Conservation (phyloP, 2,888 invertebrate species). For the Cerastoderma edule region DNA sequence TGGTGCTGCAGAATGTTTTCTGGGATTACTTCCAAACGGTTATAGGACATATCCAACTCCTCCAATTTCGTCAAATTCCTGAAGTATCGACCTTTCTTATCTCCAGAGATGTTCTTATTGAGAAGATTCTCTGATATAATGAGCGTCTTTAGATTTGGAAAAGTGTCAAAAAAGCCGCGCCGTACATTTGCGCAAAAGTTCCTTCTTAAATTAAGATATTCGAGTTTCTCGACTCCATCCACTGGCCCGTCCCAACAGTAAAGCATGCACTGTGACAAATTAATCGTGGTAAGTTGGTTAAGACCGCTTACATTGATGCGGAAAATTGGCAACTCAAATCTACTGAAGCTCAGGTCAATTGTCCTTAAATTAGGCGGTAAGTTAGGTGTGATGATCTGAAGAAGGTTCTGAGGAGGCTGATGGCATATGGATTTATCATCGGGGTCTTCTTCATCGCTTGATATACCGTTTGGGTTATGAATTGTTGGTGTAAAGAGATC, state of each 20-base stretch:
- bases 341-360: slow-evolving; percentile 40
- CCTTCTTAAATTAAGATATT: slow-evolving; percentile 27
- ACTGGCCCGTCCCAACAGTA: slow-evolving; percentile 49
- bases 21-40: slow-evolving; percentile 30
- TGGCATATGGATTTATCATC: background rate
- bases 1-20: slow-evolving; percentile 17
- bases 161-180: slow-evolving; percentile 19
- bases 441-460: background rate
- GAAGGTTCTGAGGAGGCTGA: background rate
- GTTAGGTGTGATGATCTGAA: slow-evolving; percentile 18
- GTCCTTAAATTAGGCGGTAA: slow-evolving; percentile 34
- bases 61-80: slow-evolving; percentile 14
- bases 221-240: slow-evolving; percentile 29
- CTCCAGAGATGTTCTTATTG: slow-evolving; percentile 2
- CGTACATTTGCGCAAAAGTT: slow-evolving; percentile 34
- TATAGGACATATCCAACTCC: slow-evolving; percentile 21
- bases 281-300: slow-evolving; percentile 30
- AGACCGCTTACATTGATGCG: slow-evolving; percentile 16
- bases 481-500: background rate
- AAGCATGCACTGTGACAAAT: slow-evolving; percentile 30
- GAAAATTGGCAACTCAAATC: slow-evolving; percentile 29
- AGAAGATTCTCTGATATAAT: slow-evolving; percentile 25
- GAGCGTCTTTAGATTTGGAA: slow-evolving; percentile 27
- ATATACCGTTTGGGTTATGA: background rate
- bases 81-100: slow-evolving; percentile 20